Conservation (phyloP, 2,888 invertebrate genomes). For the Dioctria linearis region DNA sequence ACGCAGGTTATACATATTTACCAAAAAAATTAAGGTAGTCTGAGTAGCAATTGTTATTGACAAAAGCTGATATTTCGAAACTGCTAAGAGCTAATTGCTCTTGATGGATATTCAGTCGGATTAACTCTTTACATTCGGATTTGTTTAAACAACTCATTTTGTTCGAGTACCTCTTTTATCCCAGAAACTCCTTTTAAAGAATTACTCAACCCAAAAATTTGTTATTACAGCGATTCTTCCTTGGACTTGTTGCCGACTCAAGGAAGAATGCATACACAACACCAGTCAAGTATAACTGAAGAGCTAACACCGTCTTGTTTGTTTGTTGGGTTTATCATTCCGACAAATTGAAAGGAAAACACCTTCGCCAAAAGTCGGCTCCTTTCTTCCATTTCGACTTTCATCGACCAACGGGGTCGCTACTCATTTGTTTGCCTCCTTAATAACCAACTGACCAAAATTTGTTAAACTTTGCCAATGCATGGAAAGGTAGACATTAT, state of each 20-base stretch:
- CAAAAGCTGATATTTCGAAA: too few relatives aligned
- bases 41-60: too few relatives aligned
- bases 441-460: slow-evolving; percentile 42
- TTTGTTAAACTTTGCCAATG: slow-evolving; percentile 18
- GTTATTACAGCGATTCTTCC: slow-evolving; percentile 53
- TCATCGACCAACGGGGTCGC: slow-evolving; percentile 7
- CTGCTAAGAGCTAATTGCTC: not conserved
- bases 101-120: not conserved
- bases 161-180: not conserved
- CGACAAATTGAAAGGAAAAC: slow-evolving; percentile 60
- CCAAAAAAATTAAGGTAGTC: too few relatives aligned
- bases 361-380: slow-evolving; percentile 55
- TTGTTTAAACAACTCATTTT: not conserved
- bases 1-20: too few relatives aligned
- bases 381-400: slow-evolving; percentile 36
- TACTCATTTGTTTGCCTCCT: slow-evolving; percentile 47
- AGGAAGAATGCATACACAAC: slow-evolving; percentile 47
- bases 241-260: slow-evolving; percentile 53
- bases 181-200: slow-evolving; percentile 47
- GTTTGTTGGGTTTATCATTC: slow-evolving; percentile 57
- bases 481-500: not conserved
- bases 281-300: slow-evolving; percentile 56
- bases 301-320: slow-evolving; percentile 51
- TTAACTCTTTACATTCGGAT: not conserved
- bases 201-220: slow-evolving; percentile 58